phyloP scores from a whole-genome alignment of 2,797 vertebrate genomes.

The Buceros bicornis region DNA sequence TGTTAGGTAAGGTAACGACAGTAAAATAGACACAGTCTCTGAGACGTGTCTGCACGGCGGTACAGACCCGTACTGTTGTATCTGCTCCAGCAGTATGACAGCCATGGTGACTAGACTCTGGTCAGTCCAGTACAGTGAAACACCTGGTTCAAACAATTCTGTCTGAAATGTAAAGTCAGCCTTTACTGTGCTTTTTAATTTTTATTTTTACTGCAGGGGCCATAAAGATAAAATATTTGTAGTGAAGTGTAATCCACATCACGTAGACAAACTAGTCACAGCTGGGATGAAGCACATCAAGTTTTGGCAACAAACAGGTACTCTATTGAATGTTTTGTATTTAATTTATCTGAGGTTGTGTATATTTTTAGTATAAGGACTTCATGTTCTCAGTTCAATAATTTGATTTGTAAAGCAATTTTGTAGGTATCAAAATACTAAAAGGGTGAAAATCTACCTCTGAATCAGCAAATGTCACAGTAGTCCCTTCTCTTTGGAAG shows the following conservation, averaged over 20 bases:
- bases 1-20: not conserved
- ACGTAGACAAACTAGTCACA: conserved; percentile 92
- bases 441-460: not conserved
- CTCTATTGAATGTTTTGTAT: not conserved
- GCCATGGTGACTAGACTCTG: not conserved
- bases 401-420: not conserved
- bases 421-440: not conserved
- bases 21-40: not conserved
- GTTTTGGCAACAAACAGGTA: conserved; percentile 99
- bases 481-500: not conserved
- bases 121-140: not conserved
- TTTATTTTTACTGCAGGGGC: conserved; percentile 79
- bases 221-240: conserved; percentile 96
- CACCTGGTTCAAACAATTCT: not conserved
- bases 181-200: not conserved
- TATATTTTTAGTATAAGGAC: not conserved
- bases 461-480: not conserved
- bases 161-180: not conserved
- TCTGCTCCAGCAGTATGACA: not conserved
- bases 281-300: conserved; percentile 97
- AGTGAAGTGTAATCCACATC: conserved; percentile 93
- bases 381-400: not conserved
- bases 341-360: not conserved
- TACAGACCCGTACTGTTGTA: not conserved
- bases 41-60: not conserved